These are phyloP conservation scores for Anomalospiza imberbis DNA, from an alignment of 2,797 vertebrate genomes.

Conservation along the genomic window DNA sequence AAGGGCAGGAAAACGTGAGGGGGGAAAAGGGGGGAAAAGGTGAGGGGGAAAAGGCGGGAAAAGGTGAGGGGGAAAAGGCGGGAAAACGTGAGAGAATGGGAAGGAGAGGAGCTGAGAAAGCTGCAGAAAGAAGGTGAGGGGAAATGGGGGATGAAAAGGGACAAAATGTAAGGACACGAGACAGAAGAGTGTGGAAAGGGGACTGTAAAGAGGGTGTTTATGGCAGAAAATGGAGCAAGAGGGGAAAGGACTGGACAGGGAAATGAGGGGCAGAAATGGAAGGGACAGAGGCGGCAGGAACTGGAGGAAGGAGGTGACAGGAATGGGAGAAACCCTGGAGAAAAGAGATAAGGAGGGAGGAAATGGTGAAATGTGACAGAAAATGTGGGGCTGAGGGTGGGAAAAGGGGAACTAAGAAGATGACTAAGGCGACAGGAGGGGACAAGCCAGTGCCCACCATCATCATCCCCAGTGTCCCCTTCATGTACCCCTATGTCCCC, in stretches of 20 bases:
- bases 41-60: background rate
- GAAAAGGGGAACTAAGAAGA: background rate
- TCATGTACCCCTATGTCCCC: background rate
- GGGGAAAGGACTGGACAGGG: background rate
- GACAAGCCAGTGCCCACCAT: background rate
- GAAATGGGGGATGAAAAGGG: background rate
- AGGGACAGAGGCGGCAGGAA: rapidly evolving
- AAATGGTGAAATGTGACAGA: background rate
- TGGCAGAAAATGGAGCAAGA: background rate
- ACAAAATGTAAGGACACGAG: background rate
- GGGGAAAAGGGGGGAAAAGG: rapidly evolving
- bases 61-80: rapidly evolving
- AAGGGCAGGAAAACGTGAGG: rapidly evolving
- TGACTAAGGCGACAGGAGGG: rapidly evolving
- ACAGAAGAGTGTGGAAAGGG: too few species aligned
- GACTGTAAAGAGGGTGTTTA: background rate
- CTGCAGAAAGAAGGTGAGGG: background rate
- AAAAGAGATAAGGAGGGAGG: background rate
- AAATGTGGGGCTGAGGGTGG: background rate
- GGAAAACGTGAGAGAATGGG: background rate
- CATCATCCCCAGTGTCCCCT: background rate
- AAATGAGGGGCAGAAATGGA: background rate
- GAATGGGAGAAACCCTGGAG: background rate
- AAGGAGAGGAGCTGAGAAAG: background rate
- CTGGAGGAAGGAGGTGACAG: background rate